Percentiles rank a stretch among this genome's conserved stretches.
These are phyloP conservation scores for Ellobium chinense DNA, from an alignment of 2,888 invertebrate species.

Conservation along the genomic window DNA sequence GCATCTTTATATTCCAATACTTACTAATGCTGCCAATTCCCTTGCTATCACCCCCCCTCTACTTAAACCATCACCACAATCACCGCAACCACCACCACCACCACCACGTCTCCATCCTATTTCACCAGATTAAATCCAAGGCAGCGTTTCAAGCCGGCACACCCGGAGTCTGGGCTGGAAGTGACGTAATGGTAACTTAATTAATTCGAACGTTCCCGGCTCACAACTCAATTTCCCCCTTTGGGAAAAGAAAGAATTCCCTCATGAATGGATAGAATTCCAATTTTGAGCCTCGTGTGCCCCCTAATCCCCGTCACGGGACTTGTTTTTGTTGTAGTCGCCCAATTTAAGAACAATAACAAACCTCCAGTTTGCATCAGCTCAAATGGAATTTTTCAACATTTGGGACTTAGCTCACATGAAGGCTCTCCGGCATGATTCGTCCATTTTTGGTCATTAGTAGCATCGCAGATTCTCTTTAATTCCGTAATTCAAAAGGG, in stretches of 20 bases:
- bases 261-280: slow-evolving; percentile 41
- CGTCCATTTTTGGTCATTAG: slow-evolving; percentile 21
- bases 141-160: neutral
- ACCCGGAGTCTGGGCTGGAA: slow-evolving; percentile 5
- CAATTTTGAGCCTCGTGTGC: slow-evolving; percentile 37
- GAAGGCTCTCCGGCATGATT: neutral
- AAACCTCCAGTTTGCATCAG: slow-evolving; percentile 33
- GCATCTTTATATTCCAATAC: too few relatives aligned
- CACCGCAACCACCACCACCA: neutral
- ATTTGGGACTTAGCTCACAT: slow-evolving; percentile 8
- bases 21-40: too few relatives aligned
- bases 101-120: neutral
- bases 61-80: too few relatives aligned
- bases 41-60: too few relatives aligned
- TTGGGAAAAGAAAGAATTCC: neutral
- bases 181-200: slow-evolving; percentile 33
- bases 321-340: slow-evolving; percentile 18
- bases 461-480: slow-evolving; percentile 1
- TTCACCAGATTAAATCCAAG: slow-evolving; percentile 1
- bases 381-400: slow-evolving; percentile 10
- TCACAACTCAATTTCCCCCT: slow-evolving; percentile 35
- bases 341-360: slow-evolving; percentile 40
- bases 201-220: slow-evolving; percentile 25
- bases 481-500: slow-evolving; percentile 18
- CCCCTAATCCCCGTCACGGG: slow-evolving; percentile 34